Base-by-base conservation (phyloP, 2,113 vertebrate genomes). In the Gobiocypris rarus region DNA sequence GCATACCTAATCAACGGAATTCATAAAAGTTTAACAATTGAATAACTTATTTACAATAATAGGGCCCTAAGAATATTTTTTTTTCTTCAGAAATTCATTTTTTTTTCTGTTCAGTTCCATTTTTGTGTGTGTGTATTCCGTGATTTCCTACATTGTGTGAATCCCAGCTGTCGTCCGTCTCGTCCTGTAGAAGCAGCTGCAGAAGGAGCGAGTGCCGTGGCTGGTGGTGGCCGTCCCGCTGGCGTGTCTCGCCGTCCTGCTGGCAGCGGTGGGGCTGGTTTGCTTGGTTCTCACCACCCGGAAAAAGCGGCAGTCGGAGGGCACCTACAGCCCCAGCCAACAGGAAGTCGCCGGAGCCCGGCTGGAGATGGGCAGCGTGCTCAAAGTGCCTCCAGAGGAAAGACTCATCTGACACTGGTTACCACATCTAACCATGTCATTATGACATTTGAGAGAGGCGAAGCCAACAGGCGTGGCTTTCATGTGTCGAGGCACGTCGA, bases 331-430 rank as follows among this genome's bases (percentile, higher is more conserved):
- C 84, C 98, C 98, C 3, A 99, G 98, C 90, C 95, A 96, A 77
- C 98, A 99, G 93, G 98, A 99, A 79, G 97, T 98, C 85, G 97
- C 96, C 0, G 98, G 98, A 43, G 98, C 98, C 22, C 93, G 97
- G 63, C 81, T 99, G 87, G 98, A 99, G 93, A 99, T 99, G 98
- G 97, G 98, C 93, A 98, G 95, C 41, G 97, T 99, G 28, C 96
- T 99, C 65, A 99, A 99, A 91, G 96, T 99, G 89, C 98, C 98
- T 0, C 98, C 98, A 0, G 98, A 99, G 63, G 98, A 99, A 93
- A 95, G 98, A 86, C 89, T 98, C 59, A 98, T 98, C 75, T 88
- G 78, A 86, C 17, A 8, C 22, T 22, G 22, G 59, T 61, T 4
- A n/a, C 11, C 43, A 10, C 69, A 8, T 7, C 3, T 1, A 43